Base-by-base conservation (phyloP, 1,140 invertebrate species). In the Pectinophora gossypiella region DNA sequence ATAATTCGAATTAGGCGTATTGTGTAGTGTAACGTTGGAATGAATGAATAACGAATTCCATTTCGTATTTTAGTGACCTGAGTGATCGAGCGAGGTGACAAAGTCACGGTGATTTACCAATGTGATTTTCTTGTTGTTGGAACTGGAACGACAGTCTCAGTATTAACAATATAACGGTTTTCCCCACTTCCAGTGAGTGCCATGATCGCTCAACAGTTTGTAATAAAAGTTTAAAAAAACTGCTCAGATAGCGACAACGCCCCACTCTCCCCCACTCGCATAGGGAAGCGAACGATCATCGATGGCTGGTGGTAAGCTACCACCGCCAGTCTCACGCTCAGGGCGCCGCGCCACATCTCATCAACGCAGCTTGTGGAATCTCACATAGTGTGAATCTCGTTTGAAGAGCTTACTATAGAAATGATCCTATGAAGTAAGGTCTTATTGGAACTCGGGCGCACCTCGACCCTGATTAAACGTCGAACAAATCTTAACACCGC, bases 341-440 rank as follows among this genome's bases (percentile, higher is more conserved):
- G 57, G 66, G 48, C 51, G 38, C 56, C 67, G 61, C 67, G 67
- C 67, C 67, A 70, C 67, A 50, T 59, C 67, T 70, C 67, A 36
- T 70, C 67, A 61, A 57, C 68, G 61, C 38, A 61, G 48, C 57
- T 63, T 51, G 49, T 18, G 16, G 19, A n/a, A 40, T 53, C 64
- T 63, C 61, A 61, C 58, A 49, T 61, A 48, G 21, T 59, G 62
- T 62, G 61, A 56, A 49, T 46, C 48, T 56, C 61, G 60, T 40
- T 54, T 55, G 57, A 61, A 61, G 59, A 68, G 56, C 59, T 68
- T 72, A 72, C 66, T 69, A 72, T 72, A 72, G 69, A 69, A 72
- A 72, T 68, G 69, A 68, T 69, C 65, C 69, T 72, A 72, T 72
- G 68, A 72, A 72, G 68, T 68, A 68, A 71, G 57, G 66, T 54